These are phyloP conservation scores for Pocota personata DNA, from an alignment of 2,888 invertebrate species.

Conservation along the genomic window DNA sequence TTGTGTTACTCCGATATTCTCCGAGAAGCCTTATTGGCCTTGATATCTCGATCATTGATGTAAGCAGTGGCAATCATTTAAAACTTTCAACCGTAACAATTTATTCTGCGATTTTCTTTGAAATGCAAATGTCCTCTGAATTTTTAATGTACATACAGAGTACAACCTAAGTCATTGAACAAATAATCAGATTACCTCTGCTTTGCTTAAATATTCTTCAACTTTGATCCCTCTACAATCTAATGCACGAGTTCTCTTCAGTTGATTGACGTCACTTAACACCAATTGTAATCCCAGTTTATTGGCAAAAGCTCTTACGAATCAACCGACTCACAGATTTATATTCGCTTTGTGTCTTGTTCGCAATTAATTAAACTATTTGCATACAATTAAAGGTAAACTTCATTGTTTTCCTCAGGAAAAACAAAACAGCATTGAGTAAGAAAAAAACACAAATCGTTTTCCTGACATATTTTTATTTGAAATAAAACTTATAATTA, in stretches of 20 bases:
- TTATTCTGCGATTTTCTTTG: too few species aligned
- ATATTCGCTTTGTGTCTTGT: neutral
- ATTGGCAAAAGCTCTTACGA: neutral
- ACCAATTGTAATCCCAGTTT: slow-evolving; percentile 19
- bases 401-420: too few species aligned
- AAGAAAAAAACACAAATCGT: neutral
- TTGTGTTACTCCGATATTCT: too few species aligned
- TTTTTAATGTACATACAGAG: too few species aligned
- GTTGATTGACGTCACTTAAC: slow-evolving; percentile 4
- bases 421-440: neutral
- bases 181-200: neutral
- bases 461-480: slow-evolving; percentile 17
- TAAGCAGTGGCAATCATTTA: too few species aligned
- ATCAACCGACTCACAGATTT: neutral
- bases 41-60: too few species aligned
- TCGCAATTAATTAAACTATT: neutral
- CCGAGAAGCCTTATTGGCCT: too few species aligned
- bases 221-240: neutral
- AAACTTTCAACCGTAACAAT: too few species aligned
- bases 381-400: neutral
- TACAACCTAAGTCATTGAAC: neutral
- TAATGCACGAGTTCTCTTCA: neutral
- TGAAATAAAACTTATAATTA: slow-evolving; percentile 28
- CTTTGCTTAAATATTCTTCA: neutral
- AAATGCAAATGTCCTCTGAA: too few species aligned